Conservation (phyloP, 2,888 invertebrate species). For the Osmoderma eremita region DNA sequence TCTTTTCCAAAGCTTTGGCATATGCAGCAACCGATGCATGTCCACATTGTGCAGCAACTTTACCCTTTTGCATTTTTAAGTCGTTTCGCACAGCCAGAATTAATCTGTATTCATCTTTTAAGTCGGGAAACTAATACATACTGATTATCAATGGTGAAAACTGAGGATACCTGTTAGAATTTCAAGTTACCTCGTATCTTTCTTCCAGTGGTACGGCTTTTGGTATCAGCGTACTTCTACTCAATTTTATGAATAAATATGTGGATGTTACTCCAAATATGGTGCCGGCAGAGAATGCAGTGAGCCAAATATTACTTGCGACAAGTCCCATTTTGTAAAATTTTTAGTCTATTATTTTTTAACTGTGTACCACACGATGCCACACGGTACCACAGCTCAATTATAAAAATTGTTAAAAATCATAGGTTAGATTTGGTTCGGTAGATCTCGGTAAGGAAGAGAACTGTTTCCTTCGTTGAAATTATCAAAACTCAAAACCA, state of each 20-base stretch:
- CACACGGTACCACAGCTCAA: no score
- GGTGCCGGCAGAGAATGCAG: constrained; percentile 57
- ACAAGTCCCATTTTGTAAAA: constrained; percentile 54
- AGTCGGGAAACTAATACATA: constrained; percentile 56
- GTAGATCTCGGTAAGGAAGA: no score
- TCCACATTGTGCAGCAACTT: constrained; percentile 93
- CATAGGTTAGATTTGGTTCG: no score
- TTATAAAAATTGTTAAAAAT: no score
- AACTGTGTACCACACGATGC: no score
- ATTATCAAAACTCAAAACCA: no score
- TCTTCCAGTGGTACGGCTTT: constrained; percentile 54
- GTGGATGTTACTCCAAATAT: constrained; percentile 57
- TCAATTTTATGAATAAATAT: constrained; percentile 53
- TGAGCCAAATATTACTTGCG: constrained; percentile 52
- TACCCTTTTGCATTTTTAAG: constrained; percentile 94
- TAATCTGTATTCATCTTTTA: constrained; percentile 76
- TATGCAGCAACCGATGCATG: constrained; percentile 93
- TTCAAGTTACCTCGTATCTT: constrained; percentile 55
- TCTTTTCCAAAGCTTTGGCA: constrained; percentile 72
- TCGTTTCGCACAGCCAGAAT: constrained; percentile 89
- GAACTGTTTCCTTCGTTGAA: no score
- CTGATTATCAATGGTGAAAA: constrained; percentile 14
- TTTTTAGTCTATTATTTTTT: neutral
- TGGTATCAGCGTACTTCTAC: constrained; percentile 34
- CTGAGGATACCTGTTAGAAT: neutral